Conservation (phyloP, 1,140 invertebrate species). For the Diabrotica undecimpunctata region DNA sequence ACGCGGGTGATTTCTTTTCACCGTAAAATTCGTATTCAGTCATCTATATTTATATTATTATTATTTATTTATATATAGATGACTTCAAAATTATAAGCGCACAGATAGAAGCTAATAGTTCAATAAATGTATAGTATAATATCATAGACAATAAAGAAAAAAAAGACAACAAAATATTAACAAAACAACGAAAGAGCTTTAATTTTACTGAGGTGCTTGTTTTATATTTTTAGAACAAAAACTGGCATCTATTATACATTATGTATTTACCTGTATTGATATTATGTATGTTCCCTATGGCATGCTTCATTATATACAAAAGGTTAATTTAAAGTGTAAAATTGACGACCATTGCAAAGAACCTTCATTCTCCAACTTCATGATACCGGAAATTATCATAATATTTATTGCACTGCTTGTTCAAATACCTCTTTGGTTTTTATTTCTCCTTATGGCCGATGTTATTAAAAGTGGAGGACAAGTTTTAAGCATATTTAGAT, state of each 20-base stretch:
- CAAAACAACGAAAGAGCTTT: too few relatives aligned
- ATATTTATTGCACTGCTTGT: conserved; percentile 61
- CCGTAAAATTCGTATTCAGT: too few relatives aligned
- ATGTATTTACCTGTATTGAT: conserved; percentile 66
- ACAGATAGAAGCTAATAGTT: too few relatives aligned
- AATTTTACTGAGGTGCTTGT: too few relatives aligned
- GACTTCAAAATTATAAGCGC: too few relatives aligned
- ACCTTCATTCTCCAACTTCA: conserved; percentile 62
- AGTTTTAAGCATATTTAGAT: conserved; percentile 52
- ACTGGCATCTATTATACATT: conserved; percentile 63
- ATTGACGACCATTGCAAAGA: conserved; percentile 62
- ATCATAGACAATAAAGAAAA: too few relatives aligned
- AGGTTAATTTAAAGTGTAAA: conserved; percentile 65
- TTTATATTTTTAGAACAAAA: conserved; percentile 54
- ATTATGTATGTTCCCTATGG: conserved; percentile 78
- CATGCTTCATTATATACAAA: conserved; percentile 74
- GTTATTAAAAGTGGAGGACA: conserved; percentile 65
- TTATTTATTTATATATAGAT: too few relatives aligned
- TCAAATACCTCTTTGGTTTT: conserved; percentile 64
- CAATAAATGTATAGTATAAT: too few relatives aligned
- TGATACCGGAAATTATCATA: conserved; percentile 67
- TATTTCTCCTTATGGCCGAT: conserved; percentile 65
- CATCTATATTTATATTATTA: too few relatives aligned
- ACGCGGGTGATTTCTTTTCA: too few relatives aligned
- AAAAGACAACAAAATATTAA: too few relatives aligned